phyloP scores from a whole-genome alignment of 2,113 vertebrate genomes.

The Silurus glanis region DNA sequence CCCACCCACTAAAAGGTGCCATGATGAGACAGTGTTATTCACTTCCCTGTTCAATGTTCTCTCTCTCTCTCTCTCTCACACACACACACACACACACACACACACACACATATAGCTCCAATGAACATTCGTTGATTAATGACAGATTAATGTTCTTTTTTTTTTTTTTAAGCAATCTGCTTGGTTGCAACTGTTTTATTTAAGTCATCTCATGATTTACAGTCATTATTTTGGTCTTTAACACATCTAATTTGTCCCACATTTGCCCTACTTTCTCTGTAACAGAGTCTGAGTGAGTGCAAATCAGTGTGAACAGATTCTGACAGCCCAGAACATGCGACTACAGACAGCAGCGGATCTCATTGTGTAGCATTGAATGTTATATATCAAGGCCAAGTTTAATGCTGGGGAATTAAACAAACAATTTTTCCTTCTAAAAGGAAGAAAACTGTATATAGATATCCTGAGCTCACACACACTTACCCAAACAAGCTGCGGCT shows the following conservation, averaged over 20 bases:
- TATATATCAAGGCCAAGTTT: background rate
- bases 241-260: background rate
- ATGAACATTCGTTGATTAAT: background rate
- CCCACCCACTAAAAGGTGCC: too few species aligned
- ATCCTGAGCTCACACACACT: conserved; percentile 49
- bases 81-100: too few species aligned
- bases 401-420: background rate
- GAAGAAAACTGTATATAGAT: background rate
- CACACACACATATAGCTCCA: background rate
- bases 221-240: background rate
- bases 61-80: too few species aligned
- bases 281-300: background rate
- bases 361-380: background rate
- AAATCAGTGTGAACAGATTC: background rate
- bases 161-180: too few species aligned
- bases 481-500: conserved; percentile 94
- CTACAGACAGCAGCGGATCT: background rate
- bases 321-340: background rate
- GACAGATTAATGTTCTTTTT: background rate
- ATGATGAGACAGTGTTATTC: too few species aligned
- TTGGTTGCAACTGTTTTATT: background rate
- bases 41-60: too few species aligned
- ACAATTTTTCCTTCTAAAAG: background rate
- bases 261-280: background rate
- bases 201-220: background rate